These are phyloP conservation scores for Pachycephus smyrnensis DNA, from an alignment of 2,888 invertebrate genomes.

Conservation along the genomic window DNA sequence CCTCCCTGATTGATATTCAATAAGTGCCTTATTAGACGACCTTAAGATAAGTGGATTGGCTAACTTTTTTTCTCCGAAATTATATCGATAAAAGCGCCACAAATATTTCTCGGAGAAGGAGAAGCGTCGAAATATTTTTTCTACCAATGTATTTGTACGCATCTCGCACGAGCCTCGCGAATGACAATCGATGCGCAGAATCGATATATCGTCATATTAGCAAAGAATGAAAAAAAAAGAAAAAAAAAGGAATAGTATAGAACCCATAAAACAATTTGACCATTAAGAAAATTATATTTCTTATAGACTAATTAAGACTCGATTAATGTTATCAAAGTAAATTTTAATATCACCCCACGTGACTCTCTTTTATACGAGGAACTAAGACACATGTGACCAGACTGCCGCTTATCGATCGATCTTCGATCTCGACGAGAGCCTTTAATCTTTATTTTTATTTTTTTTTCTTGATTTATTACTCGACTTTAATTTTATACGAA, in stretches of 20 bases:
- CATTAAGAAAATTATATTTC: neutral
- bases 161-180: neutral
- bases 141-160: conserved; percentile 1
- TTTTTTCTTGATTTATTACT: neutral
- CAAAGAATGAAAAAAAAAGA: neutral
- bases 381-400: neutral
- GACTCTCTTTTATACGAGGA: neutral
- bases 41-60: neutral
- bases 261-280: neutral
- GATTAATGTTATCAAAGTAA: neutral
- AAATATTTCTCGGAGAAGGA: neutral
- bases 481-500: conserved; percentile 16
- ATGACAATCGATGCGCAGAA: neutral
- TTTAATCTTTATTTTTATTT: conserved; percentile 16
- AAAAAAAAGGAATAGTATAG: neutral
- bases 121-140: neutral
- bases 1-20: neutral
- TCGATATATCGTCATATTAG: neutral
- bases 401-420: neutral
- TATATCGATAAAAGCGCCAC: neutral
- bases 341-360: neutral
- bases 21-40: conserved; percentile 3
- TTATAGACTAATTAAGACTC: neutral
- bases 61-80: conserved; percentile 2
- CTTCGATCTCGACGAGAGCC: conserved; percentile 22